phyloP scores from a whole-genome alignment of 2,797 vertebrate species.

The Agapornis canus region DNA sequence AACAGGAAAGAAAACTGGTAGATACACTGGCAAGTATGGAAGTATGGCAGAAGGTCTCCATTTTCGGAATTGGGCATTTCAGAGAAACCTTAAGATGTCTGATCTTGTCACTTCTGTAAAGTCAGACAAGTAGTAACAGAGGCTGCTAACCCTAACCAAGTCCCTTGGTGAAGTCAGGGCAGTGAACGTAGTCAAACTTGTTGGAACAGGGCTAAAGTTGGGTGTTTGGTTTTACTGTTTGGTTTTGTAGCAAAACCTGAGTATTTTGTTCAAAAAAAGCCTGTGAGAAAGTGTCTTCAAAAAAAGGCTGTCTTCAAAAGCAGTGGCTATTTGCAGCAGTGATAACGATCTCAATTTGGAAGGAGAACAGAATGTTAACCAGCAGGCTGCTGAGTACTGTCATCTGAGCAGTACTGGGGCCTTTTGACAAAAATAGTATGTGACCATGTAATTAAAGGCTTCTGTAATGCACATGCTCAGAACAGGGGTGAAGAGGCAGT shows the following conservation, averaged over 20 bases:
- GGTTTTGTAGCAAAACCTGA: not conserved
- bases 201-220: not conserved
- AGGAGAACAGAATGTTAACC: slow-evolving; percentile 18
- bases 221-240: not conserved
- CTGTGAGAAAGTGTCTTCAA: not conserved
- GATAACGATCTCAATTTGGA: not conserved
- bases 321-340: not conserved
- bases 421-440: slow-evolving; percentile 8
- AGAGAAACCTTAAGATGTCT: not conserved
- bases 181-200: not conserved
- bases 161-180: not conserved
- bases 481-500: not conserved
- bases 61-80: not conserved
- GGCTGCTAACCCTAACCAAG: not conserved
- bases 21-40: not conserved
- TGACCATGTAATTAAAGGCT: not conserved
- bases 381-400: not conserved
- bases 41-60: not conserved
- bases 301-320: not conserved
- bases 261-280: not conserved
- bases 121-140: not conserved
- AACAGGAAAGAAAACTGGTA: not conserved
- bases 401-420: not conserved
- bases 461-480: not conserved
- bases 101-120: not conserved